Percentiles rank a stretch among this genome's conserved stretches.
phyloP scores from a whole-genome alignment of 2,888 invertebrate genomes.

The Chloroclystis v-ata region DNA sequence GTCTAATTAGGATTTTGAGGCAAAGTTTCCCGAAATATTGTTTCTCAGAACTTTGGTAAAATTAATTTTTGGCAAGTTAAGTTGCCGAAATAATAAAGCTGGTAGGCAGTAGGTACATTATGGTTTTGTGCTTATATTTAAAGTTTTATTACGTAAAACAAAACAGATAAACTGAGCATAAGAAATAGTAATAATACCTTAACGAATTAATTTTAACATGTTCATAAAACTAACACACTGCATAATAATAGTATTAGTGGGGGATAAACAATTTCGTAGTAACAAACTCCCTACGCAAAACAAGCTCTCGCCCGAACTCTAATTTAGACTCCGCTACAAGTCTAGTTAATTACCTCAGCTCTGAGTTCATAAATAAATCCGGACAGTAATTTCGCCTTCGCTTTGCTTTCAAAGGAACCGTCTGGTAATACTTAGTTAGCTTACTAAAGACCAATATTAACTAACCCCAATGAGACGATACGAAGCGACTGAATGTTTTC shows the following conservation, averaged over 20 bases:
- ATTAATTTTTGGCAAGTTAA: too few relatives aligned
- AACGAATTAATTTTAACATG: too few relatives aligned
- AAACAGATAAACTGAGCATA: too few relatives aligned
- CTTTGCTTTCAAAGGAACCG: slow-evolving; percentile 20
- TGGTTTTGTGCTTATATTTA: too few relatives aligned
- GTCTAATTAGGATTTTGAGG: slow-evolving; percentile 1
- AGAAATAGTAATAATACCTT: too few relatives aligned
- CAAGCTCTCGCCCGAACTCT: slow-evolving; percentile 33
- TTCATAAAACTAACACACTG: too few relatives aligned
- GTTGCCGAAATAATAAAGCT: too few relatives aligned
- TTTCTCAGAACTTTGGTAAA: too few relatives aligned
- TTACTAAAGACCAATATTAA: slow-evolving; percentile 12
- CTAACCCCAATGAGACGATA: background rate
- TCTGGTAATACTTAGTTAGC: background rate
- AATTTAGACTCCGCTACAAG: slow-evolving; percentile 42
- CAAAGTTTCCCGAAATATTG: background rate
- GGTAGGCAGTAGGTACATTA: too few relatives aligned
- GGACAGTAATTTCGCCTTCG: slow-evolving; percentile 35
- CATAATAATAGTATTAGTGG: too few relatives aligned
- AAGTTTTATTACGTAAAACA: too few relatives aligned
- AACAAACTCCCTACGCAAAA: background rate
- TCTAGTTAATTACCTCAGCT: slow-evolving; percentile 49
- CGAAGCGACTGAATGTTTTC: background rate
- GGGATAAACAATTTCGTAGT: too few relatives aligned
- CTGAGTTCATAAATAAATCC: slow-evolving; percentile 46